A percentile compares a stretch with the other conserved stretches of the same genome.
These are phyloP conservation scores for Anastrepha ludens DNA, from an alignment of 1,140 invertebrate genomes.

Conservation along the genomic window DNA sequence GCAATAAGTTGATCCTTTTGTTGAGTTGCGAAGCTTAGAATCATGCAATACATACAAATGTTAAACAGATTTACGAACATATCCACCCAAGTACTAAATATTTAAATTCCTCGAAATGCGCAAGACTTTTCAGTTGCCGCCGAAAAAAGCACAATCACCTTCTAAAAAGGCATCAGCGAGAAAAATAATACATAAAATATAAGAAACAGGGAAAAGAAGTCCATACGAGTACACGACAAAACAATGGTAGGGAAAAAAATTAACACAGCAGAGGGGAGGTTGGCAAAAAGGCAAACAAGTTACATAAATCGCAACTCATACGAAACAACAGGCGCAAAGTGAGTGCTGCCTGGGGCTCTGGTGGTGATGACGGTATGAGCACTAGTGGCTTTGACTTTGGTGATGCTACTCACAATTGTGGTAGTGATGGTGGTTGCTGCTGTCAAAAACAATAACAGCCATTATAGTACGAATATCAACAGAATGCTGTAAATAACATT, in stretches of 20 bases:
- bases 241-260: neutral
- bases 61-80: neutral
- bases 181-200: slow-evolving; percentile 3
- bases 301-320: slow-evolving; percentile 17
- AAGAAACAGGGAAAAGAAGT: neutral
- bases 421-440: slow-evolving; percentile 9
- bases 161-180: neutral
- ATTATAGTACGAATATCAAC: neutral
- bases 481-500: neutral
- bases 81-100: neutral
- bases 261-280: neutral
- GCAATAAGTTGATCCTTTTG: neutral
- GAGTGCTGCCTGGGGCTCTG: neutral
- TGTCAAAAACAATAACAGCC: slow-evolving; percentile 34
- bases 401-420: neutral
- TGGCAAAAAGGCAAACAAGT: slow-evolving; percentile 22
- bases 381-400: neutral
- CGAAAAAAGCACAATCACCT: slow-evolving; percentile 19
- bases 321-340: slow-evolving; percentile 10
- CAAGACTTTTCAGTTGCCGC: neutral
- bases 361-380: neutral
- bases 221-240: neutral
- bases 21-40: neutral
- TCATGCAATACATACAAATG: neutral
- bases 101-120: neutral